Evolutionary conservation across 2,113 vertebrate genomes (phyloP).

Genomic region (Dendropsophus ebraccatus): DNA sequence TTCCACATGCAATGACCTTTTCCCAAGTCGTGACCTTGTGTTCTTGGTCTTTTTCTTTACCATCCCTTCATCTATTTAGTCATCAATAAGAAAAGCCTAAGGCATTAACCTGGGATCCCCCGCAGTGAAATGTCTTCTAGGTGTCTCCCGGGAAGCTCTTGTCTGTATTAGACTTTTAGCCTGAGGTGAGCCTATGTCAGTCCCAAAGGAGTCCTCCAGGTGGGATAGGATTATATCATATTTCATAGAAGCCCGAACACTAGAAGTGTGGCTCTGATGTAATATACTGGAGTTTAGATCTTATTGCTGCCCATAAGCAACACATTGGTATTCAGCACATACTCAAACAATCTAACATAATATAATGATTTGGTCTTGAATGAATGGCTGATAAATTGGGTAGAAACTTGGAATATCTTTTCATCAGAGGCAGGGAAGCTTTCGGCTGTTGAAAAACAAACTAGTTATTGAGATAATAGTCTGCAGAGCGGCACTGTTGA

Average conservation of each 20-base stretch:
- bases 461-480: slow-evolving; percentile 17
- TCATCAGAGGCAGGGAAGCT: slow-evolving; percentile 46
- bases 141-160: neutral
- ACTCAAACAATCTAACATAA: slow-evolving; percentile 30
- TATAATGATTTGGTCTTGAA: slow-evolving; percentile 57
- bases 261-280: neutral
- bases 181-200: slow-evolving; percentile 1
- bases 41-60: neutral
- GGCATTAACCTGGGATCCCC: neutral
- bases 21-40: neutral
- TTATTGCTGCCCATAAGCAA: neutral
- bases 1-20: slow-evolving; percentile 13
- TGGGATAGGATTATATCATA: neutral
- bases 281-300: neutral
- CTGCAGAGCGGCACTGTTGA: slow-evolving; percentile 25
- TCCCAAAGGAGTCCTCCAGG: neutral
- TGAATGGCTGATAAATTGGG: slow-evolving; percentile 55
- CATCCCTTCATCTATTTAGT: neutral
- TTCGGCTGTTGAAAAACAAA: slow-evolving; percentile 15
- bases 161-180: neutral
- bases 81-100: neutral
- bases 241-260: neutral
- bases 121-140: neutral
- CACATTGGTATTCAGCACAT: slow-evolving; percentile 51
- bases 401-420: slow-evolving; percentile 53